Base-by-base conservation (phyloP, 2,113 vertebrate species). In the Eudyptes chrysolophus region DNA sequence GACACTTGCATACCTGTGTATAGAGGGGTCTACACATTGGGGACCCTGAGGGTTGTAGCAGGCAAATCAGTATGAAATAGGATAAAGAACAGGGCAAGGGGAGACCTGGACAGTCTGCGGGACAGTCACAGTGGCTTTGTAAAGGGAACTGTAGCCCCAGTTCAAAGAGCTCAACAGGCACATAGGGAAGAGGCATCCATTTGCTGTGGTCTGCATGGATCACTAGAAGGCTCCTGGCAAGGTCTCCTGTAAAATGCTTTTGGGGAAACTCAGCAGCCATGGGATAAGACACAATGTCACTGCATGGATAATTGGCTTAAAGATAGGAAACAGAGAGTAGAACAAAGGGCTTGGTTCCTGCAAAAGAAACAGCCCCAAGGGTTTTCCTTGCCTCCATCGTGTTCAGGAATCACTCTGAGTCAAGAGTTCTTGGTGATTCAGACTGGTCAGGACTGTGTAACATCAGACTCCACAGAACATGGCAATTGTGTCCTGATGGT, bases 11-110 rank as follows among this genome's bases (percentile, higher is more conserved):
- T 52, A 15, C 9, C 5, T 19, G 6, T 69, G 1, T 75, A 11
- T 20, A 36, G 30, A 44, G n/a, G 19, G 26, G 3, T 69, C 62
- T 44, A 25, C 30, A 25, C 0, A 0, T 1, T 57, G 64, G 42
- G 16, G 7, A 76, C 27, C 16, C 32, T 38, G 16, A 69, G n/a
- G 16, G 19, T 11, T 93, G 54, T 86, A 85, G 61, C 40, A 78
- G 44, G 27, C 27, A 58, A 21, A 44, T 36, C 16, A 8, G 4
- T 29, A 22, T n/a, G 38, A 65, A 36, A 48, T 71, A 57, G 19
- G 40, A 30, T n/a, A 57, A 48, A 75, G 14, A 57, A 21, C 10
- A 62, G n/a, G 40, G 24, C 60, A 77, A 81, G 10, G 15, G 21
- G 38, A 51, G 48, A 55, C 16, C 40, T 22, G 57, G 11, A 7